Conservation (phyloP, 2,113 vertebrate species). For the Numida meleagris region DNA sequence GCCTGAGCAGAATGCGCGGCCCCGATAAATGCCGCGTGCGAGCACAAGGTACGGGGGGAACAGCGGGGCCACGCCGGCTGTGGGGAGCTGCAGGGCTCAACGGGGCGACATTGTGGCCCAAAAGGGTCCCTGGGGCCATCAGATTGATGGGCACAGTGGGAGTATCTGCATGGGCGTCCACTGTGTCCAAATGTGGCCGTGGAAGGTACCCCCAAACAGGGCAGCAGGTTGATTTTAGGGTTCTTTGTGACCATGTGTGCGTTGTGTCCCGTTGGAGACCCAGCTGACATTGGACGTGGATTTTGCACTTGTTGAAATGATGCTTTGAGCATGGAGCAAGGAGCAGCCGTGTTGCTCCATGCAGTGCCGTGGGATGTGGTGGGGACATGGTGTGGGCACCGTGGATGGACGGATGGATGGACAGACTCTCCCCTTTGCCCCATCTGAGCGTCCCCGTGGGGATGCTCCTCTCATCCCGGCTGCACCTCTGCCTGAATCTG, state of each 20-base stretch:
- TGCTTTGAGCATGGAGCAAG: background rate
- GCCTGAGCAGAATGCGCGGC: slow-evolving; percentile 7
- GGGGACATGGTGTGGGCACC: background rate
- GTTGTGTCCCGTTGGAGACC: background rate
- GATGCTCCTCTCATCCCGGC: background rate
- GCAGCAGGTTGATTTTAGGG: background rate
- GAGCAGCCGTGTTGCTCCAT: background rate
- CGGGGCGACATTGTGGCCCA: background rate
- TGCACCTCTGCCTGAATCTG: fast-evolving
- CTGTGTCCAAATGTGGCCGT: background rate
- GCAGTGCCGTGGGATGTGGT: background rate
- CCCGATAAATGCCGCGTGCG: slow-evolving; percentile 44
- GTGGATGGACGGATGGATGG: background rate
- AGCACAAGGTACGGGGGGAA: background rate
- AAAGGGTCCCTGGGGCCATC: background rate
- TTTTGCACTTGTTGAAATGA: background rate
- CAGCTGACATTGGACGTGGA: background rate
- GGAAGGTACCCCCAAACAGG: background rate
- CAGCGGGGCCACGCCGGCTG: background rate
- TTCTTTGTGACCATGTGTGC: background rate
- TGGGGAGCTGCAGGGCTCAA: background rate
- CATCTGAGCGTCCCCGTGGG: background rate
- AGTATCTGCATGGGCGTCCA: background rate
- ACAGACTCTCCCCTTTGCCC: background rate
- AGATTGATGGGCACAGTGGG: background rate